Percentiles rank a stretch among this genome's conserved stretches.
These are phyloP conservation scores for Megaceryle maxima DNA, from an alignment of 2,113 vertebrate genomes.

Conservation along the genomic window DNA sequence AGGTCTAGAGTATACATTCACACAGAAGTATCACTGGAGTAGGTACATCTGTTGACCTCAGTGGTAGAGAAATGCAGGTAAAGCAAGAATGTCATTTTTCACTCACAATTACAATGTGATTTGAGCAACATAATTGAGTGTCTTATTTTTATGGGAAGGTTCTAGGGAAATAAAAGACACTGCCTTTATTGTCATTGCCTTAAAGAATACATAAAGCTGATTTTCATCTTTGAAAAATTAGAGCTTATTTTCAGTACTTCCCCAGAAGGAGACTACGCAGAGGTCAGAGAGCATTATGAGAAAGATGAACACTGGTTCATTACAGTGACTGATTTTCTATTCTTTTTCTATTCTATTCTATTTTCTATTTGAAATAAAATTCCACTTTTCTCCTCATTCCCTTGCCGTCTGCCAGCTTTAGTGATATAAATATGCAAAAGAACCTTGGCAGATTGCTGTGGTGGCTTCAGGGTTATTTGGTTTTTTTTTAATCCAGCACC, in stretches of 20 bases:
- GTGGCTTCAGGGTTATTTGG: not conserved
- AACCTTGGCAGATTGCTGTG: not conserved
- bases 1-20: not conserved
- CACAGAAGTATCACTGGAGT: rapidly evolving
- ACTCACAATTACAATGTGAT: not conserved
- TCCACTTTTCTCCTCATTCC: not conserved
- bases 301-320: not conserved
- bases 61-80: not conserved
- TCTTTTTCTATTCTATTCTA: not conserved
- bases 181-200: not conserved
- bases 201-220: not conserved
- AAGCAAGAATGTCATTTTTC: not conserved
- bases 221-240: not conserved
- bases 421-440: not conserved
- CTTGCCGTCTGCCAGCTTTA: not conserved
- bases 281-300: not conserved
- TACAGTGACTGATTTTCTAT: not conserved
- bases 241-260: not conserved
- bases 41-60: not conserved
- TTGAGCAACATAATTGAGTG: not conserved
- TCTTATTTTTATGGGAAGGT: not conserved
- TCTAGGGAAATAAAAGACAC: not conserved
- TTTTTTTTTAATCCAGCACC: not conserved
- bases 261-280: not conserved
- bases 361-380: not conserved